Evolutionary conservation across 2,113 vertebrate species (phyloP).

Genomic region (Melanocharis versteri): DNA sequence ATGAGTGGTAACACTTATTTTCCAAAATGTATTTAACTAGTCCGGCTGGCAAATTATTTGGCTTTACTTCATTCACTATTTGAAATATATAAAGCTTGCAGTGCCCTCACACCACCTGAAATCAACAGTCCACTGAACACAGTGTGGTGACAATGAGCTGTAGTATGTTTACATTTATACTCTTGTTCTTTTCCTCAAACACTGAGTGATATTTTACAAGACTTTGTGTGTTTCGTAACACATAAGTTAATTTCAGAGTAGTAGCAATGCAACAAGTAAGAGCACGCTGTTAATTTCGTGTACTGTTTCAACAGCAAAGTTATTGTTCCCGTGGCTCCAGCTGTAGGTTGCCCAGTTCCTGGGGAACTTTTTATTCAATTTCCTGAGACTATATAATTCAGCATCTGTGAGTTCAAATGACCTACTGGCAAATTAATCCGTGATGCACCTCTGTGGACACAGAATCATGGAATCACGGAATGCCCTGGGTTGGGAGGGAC

Average conservation of each 20-base stretch:
- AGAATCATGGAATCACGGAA: neutral
- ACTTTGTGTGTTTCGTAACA: neutral
- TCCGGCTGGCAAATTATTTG: neutral
- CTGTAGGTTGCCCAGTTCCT: neutral
- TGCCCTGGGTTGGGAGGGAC: neutral
- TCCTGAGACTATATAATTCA: neutral
- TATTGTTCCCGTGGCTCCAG: neutral
- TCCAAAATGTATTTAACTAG: neutral
- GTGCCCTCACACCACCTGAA: neutral
- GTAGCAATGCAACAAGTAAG: neutral
- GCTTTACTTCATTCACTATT: neutral
- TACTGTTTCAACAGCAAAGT: neutral
- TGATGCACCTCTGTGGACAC: neutral
- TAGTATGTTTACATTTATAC: neutral
- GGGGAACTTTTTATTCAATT: neutral
- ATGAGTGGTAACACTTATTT: neutral
- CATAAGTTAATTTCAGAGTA: neutral
- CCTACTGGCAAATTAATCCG: neutral
- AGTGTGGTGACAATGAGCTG: neutral
- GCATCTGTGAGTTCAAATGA: neutral
- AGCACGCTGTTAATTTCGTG: accelerated
- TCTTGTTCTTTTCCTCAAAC: neutral
- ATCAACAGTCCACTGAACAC: neutral
- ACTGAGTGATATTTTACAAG: neutral
- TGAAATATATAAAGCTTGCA: neutral